Evolutionary conservation across 2,888 invertebrate genomes (phyloP).

Genomic region (Drosophila nr. medialis): DNA sequence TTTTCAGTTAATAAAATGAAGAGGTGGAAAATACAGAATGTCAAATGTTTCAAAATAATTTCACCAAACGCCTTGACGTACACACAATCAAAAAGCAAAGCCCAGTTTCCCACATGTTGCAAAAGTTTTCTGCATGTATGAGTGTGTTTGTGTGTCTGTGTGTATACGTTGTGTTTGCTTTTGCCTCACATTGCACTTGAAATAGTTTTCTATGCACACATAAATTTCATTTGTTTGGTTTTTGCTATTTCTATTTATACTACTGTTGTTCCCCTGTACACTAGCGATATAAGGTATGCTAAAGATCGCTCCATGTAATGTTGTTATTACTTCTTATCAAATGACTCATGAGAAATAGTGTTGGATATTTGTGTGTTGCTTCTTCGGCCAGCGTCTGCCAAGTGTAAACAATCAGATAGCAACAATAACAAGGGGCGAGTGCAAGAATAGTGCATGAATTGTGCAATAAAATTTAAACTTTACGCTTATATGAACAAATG

Average conservation of each 20-base stretch:
- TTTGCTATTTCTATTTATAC: slow-evolving; percentile 39
- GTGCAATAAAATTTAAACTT: slow-evolving; percentile 52
- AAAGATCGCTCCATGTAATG: slow-evolving; percentile 15
- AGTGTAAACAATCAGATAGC: slow-evolving; percentile 37
- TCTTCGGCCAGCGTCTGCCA: slow-evolving; percentile 17
- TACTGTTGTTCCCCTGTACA: slow-evolving; percentile 12
- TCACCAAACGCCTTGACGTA: slow-evolving; percentile 34
- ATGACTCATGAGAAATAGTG: slow-evolving; percentile 60
- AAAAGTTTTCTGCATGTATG: slow-evolving; percentile 9
- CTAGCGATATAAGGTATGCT: neutral
- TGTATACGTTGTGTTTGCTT: slow-evolving; percentile 26
- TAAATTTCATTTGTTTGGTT: slow-evolving; percentile 19
- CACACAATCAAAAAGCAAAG: slow-evolving; percentile 1
- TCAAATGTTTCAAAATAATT: slow-evolving; percentile 57
- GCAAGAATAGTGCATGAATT: slow-evolving; percentile 50
- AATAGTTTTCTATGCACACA: slow-evolving; percentile 57
- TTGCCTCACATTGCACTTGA: slow-evolving; percentile 66
- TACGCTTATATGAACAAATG: slow-evolving; percentile 10
- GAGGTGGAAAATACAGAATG: slow-evolving; percentile 51
- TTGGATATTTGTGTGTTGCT: slow-evolving; percentile 15
- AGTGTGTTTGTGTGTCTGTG: neutral
- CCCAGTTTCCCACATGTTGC: slow-evolving; percentile 37
- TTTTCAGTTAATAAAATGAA: slow-evolving; percentile 34
- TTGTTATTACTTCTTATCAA: slow-evolving; percentile 69
- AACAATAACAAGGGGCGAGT: slow-evolving; percentile 14